These are phyloP conservation scores for Muscina levida DNA, from an alignment of 2,888 invertebrate species.

Conservation along the genomic window DNA sequence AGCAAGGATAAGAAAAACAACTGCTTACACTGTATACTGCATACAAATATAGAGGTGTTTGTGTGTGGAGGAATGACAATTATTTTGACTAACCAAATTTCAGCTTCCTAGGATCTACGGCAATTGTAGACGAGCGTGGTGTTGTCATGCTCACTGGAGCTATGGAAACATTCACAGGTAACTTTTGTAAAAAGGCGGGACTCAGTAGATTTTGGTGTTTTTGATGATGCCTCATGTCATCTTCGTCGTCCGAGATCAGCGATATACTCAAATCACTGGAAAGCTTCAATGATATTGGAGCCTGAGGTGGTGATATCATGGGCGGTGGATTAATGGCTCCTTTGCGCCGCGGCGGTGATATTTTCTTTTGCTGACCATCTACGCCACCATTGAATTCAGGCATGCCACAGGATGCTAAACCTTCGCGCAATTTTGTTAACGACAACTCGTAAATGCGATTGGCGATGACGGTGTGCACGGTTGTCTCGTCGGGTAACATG, in stretches of 20 bases:
- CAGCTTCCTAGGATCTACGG: constrained; percentile 52
- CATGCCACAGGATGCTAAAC: constrained; percentile 76
- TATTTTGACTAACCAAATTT: constrained; percentile 49
- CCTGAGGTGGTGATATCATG: constrained; percentile 70
- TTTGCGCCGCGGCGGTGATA: constrained; percentile 68
- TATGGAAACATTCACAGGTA: constrained; percentile 66
- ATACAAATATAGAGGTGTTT: constrained; percentile 25
- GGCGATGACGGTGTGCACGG: constrained; percentile 78
- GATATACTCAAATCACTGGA: constrained; percentile 78
- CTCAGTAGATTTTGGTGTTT: constrained; percentile 66
- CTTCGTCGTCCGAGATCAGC: constrained; percentile 78
- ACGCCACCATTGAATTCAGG: constrained; percentile 74
- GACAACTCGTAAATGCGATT: constrained; percentile 78
- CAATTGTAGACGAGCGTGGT: background rate
- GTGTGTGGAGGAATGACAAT: background rate
- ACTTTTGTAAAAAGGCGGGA: constrained; percentile 72
- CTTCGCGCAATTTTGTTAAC: constrained; percentile 76
- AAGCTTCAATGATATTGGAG: constrained; percentile 75
- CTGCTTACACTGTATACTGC: background rate
- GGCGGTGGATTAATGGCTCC: constrained; percentile 65
- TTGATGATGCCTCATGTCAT: constrained; percentile 68
- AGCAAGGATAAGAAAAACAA: constrained; percentile 2
- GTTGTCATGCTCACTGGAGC: constrained; percentile 44
- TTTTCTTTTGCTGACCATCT: constrained; percentile 68
- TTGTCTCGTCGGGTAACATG: constrained; percentile 76